Conservation (phyloP, 2,797 vertebrate species). For the Chrysocyon brachyurus region DNA sequence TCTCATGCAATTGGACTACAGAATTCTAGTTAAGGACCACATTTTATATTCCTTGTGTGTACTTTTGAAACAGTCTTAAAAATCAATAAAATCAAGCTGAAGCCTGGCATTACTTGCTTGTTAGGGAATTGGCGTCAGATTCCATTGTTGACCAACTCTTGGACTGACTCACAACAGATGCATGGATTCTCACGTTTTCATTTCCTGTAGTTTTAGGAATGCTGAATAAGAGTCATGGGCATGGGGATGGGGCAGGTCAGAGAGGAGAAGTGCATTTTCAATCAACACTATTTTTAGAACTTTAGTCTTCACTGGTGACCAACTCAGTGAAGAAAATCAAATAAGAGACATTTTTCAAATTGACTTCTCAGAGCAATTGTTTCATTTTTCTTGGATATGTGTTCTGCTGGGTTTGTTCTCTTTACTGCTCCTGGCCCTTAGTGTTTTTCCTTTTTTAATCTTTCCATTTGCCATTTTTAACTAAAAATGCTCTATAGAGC, state of each 20-base stretch:
- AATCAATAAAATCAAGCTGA: conserved; percentile 42
- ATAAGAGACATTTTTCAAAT: conserved; percentile 17
- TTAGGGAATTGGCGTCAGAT: not conserved
- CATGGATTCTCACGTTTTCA: conserved; percentile 38
- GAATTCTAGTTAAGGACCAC: not conserved
- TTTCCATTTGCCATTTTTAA: conserved; percentile 52
- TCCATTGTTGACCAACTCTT: not conserved
- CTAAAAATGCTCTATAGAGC: conserved; percentile 54
- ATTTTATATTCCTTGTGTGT: conserved; percentile 31
- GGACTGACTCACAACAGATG: conserved; percentile 34
- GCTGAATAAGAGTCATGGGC: not conserved
- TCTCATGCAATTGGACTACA: conserved; percentile 7
- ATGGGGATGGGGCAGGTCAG: not conserved
- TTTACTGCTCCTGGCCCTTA: not conserved
- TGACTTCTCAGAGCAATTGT: conserved; percentile 18
- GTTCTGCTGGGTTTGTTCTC: conserved; percentile 40
- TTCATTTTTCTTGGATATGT: not conserved
- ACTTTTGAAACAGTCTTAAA: conserved; percentile 17
- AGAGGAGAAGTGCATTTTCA: conserved; percentile 14
- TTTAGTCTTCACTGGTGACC: not conserved
- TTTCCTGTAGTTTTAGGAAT: conserved; percentile 21
- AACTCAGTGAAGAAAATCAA: conserved; percentile 41
- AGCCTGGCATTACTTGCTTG: not conserved
- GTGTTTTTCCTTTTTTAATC: conserved; percentile 36
- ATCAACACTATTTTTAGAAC: not conserved